Conservation (phyloP, 2,888 invertebrate species). For the Frankliniella fusca region DNA sequence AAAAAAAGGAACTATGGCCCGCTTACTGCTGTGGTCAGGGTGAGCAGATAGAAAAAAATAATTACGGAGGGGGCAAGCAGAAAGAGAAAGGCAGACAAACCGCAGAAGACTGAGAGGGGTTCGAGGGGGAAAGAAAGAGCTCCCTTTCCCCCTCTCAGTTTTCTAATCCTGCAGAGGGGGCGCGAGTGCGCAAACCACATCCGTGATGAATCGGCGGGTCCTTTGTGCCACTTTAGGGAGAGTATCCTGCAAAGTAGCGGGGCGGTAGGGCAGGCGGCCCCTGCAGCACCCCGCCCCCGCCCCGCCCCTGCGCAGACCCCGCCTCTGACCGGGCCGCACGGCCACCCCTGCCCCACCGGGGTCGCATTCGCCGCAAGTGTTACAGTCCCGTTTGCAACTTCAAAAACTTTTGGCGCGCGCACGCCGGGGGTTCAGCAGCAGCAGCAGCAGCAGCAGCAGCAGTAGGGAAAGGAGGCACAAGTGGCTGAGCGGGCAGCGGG, state of each 20-base stretch:
- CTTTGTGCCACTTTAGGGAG: not conserved
- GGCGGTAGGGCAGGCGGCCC: not conserved
- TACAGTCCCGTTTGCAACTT: conserved; percentile 4
- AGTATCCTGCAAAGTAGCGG: not conserved
- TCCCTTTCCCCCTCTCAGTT: no score
- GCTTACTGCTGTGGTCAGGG: no score
- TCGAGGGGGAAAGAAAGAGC: no score
- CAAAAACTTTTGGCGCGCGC: not conserved
- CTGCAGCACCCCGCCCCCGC: no score
- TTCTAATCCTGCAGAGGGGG: no score
- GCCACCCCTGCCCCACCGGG: not conserved
- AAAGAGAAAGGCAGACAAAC: no score
- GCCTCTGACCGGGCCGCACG: not conserved
- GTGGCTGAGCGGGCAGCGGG: not conserved
- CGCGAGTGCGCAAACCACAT: not conserved
- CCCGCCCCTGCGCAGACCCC: no score
- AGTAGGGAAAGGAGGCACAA: not conserved
- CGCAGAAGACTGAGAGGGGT: no score
- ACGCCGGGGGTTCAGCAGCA: not conserved
- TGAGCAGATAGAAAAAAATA: no score
- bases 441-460: not conserved
- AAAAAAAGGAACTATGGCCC: no score
- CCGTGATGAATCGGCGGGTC: not conserved
- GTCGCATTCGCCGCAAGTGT: not conserved
- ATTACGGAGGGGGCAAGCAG: no score